These are phyloP conservation scores for Vanessa atalanta DNA, from an alignment of 1,140 invertebrate genomes.

Conservation along the genomic window DNA sequence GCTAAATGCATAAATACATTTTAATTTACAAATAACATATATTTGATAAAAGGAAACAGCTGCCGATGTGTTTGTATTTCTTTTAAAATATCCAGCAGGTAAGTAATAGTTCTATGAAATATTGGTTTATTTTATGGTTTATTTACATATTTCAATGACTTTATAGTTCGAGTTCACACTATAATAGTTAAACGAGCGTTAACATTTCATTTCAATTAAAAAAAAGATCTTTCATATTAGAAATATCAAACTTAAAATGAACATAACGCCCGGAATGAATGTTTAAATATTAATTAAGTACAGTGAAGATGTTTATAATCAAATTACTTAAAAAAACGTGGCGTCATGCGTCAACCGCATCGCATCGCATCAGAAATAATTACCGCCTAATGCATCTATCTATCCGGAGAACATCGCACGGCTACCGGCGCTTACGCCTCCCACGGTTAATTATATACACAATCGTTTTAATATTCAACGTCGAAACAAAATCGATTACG, in stretches of 20 bases:
- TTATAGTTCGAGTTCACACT: too few relatives aligned
- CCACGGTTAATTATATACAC: conserved; percentile 34
- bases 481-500: conserved; percentile 37
- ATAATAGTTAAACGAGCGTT: too few relatives aligned
- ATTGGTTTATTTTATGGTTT: too few relatives aligned
- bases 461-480: conserved; percentile 37
- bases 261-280: not conserved
- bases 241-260: not conserved
- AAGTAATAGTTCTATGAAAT: too few relatives aligned
- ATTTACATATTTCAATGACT: too few relatives aligned
- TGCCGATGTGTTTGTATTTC: too few relatives aligned
- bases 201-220: too few relatives aligned
- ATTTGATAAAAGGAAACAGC: too few relatives aligned
- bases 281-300: conserved; percentile 4
- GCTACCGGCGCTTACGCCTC: conserved; percentile 12
- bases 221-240: too few relatives aligned
- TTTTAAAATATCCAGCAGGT: too few relatives aligned
- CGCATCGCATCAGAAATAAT: conserved; percentile 7
- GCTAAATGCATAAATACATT: too few relatives aligned
- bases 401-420: conserved; percentile 6
- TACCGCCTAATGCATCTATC: conserved; percentile 9
- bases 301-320: conserved; percentile 16
- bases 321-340: conserved; percentile 10
- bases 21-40: too few relatives aligned
- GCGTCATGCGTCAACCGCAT: conserved; percentile 18